Conservation (phyloP, 2,113 vertebrate genomes). For the Entomyzon cyanotis region DNA sequence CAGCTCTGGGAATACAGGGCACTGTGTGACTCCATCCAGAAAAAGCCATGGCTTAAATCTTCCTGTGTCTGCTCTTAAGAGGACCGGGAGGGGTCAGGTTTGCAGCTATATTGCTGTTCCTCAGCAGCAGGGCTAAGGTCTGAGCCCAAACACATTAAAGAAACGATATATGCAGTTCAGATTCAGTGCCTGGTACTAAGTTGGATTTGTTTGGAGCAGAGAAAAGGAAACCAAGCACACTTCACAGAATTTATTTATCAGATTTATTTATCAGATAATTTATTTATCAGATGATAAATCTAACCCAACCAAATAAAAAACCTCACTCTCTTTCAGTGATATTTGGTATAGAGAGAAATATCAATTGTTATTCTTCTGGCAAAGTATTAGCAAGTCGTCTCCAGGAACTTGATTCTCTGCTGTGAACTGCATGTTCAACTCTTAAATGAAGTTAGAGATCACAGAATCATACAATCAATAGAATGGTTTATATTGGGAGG, state of each 20-base stretch:
- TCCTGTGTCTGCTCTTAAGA: background rate
- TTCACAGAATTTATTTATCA: background rate
- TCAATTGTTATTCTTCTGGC: background rate
- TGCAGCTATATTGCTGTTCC: background rate
- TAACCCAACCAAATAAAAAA: background rate
- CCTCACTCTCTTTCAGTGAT: background rate
- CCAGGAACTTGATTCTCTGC: background rate
- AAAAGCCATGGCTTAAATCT: background rate
- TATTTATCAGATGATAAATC: background rate
- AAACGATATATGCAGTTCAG: background rate
- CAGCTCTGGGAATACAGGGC: background rate
- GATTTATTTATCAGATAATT: too few relatives aligned
- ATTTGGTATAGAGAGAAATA: background rate
- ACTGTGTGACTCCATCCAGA: background rate
- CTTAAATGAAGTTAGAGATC: background rate
- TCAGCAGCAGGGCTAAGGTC: background rate
- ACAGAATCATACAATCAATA: background rate
- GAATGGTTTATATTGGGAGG: background rate
- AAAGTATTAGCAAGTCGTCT: background rate
- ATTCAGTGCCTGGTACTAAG: background rate
- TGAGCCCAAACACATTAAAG: background rate
- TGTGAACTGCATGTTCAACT: fast-evolving
- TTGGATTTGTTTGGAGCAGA: background rate
- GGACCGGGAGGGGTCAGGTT: conserved; percentile 21
- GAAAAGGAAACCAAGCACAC: background rate